A percentile compares a stretch with the other conserved stretches of the same genome.
Conservation (phyloP, 2,113 vertebrate genomes). For the Rhynchopsitta pachyrhyncha region DNA sequence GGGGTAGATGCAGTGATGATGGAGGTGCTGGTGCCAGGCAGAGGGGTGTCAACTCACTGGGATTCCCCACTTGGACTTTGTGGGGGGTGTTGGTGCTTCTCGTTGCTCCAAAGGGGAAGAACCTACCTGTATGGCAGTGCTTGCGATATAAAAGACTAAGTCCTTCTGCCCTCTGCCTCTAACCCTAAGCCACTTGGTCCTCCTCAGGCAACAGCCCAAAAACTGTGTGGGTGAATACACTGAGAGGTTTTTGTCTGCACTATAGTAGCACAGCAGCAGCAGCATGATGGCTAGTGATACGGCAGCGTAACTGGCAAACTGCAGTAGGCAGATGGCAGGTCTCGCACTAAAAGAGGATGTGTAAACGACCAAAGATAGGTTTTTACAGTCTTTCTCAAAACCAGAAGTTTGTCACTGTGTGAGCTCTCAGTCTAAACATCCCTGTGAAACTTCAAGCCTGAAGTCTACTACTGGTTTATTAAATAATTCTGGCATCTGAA, state of each 20-base stretch:
- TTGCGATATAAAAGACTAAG: neutral
- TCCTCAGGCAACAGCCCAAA: neutral
- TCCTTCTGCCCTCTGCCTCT: neutral
- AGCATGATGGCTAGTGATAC: neutral
- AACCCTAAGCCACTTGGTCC: neutral
- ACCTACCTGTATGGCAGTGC: neutral
- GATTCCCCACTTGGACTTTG: neutral
- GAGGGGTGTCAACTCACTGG: neutral
- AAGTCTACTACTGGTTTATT: conserved; percentile 8
- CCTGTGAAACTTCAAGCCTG: conserved; percentile 3
- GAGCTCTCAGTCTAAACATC: conserved; percentile 37
- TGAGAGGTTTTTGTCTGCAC: neutral
- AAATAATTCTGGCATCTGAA: neutral
- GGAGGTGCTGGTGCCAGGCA: neutral
- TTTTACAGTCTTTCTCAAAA: conserved; percentile 27
- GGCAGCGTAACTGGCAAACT: neutral
- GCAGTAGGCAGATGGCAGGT: conserved; percentile 45
- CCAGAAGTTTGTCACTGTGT: conserved; percentile 44
- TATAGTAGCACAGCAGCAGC: neutral
- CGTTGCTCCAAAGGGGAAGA: fast-evolving
- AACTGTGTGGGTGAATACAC: fast-evolving
- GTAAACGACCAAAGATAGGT: conserved; percentile 43
- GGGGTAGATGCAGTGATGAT: neutral
- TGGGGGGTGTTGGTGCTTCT: neutral
- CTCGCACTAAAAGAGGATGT: conserved; percentile 27